These are phyloP conservation scores for Drosophila mayri DNA, from an alignment of 1,140 invertebrate genomes.

Conservation along the genomic window DNA sequence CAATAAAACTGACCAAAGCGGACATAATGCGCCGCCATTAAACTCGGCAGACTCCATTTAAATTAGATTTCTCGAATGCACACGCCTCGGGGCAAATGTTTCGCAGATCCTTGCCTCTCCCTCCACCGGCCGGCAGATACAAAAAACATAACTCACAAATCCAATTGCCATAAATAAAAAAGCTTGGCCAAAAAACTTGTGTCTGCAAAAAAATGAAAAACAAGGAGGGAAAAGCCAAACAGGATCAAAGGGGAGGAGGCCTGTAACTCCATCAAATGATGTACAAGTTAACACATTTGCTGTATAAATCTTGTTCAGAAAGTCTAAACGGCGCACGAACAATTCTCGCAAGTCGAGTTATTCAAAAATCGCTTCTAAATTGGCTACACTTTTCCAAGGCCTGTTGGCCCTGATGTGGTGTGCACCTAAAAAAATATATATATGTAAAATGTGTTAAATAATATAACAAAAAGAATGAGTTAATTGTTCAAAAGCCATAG, in stretches of 20 bases:
- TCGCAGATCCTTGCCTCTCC: slow-evolving; percentile 5
- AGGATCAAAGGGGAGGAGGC: slow-evolving; percentile 14
- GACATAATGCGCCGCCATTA: slow-evolving; percentile 33
- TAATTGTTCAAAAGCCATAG: too few relatives aligned
- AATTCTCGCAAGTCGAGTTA: slow-evolving; percentile 79
- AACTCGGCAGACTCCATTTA: slow-evolving; percentile 42
- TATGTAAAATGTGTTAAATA: neutral
- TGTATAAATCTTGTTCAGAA: slow-evolving; percentile 79
- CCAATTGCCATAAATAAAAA: slow-evolving; percentile 80
- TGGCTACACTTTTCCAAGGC: slow-evolving; percentile 61
- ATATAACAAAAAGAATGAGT: neutral
- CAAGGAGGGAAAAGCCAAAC: neutral
- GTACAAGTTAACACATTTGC: slow-evolving; percentile 84
- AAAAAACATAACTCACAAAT: slow-evolving; percentile 76
- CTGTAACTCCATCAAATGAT: slow-evolving; percentile 84
- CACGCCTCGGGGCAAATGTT: slow-evolving; percentile 42
- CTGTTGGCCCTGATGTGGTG: slow-evolving; percentile 1
- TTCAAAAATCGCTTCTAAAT: slow-evolving; percentile 84
- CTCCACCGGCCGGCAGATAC: slow-evolving; percentile 9
- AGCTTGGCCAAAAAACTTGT: slow-evolving; percentile 59
- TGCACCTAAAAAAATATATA: neutral
- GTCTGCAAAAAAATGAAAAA: slow-evolving; percentile 2
- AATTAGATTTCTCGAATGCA: slow-evolving; percentile 51
- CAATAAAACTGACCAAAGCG: slow-evolving; percentile 66
- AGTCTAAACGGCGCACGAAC: slow-evolving; percentile 63